Evolutionary conservation across 2,888 invertebrate species (phyloP), one percentile per base, ranked within the genome.

Genomic region (Ornithoptera priamus): DNA sequence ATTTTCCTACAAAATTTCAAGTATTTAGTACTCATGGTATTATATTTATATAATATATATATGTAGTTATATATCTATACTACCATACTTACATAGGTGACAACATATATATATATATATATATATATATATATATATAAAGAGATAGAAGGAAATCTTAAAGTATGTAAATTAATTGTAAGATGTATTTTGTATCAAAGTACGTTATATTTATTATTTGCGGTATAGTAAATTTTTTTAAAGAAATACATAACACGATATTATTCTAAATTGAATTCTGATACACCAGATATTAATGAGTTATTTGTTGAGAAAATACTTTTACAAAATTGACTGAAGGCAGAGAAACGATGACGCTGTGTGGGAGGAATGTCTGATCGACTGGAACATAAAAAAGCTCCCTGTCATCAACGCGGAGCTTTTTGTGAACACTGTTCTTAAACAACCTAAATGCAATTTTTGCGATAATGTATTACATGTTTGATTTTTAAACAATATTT

Each of bases 341-440:
- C 60, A 66, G 61, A 61, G 53, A 61, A 62, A 67, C 30, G 56
- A 15, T 12, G 39, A 67, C 67, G 56, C 24, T 22, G 53, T 57
- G 56, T 36, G 24, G 57, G 56, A 46, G 56, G 62, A 58, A 62
- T 42, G 39, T 42, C 24, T 62, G 56, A 67, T 57, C 12, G 56
- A 57, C 24, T 12, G 7, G 24, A 57, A 62, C 42, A 57, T 67
- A 62, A 67, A 62, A 67, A 62, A 42, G 62, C 62, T 42, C 39
- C 62, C 56, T 22, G 62, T 62, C 62, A 62, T 56, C 53, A 30
- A 53, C 60, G n/a, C 18, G 7, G 24, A 59, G 46, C 50, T 66
- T 67, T 67, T 67, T 67, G 42, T 56, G 10, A 61, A 46, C 36
- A 18, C 59, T 50, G 30, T 59, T 60, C 20, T 39, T 53, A 36